Percentiles rank a stretch among this genome's conserved stretches.
phyloP scores from a whole-genome alignment of 2,113 vertebrate genomes.

The Cricetomys ansorgei region DNA sequence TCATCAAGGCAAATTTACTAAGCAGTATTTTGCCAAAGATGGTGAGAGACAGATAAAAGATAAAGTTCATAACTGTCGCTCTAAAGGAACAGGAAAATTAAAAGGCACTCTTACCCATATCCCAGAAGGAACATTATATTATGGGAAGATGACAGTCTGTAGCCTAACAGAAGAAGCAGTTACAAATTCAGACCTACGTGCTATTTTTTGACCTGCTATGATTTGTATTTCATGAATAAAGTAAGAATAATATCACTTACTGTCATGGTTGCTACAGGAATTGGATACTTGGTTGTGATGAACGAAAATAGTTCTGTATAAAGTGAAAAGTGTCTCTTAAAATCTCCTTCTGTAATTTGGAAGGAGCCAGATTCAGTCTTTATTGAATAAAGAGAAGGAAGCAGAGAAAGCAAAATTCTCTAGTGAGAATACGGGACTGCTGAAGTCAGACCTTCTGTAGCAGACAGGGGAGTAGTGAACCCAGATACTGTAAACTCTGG shows the following conservation, averaged over 20 bases:
- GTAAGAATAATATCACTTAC: not conserved
- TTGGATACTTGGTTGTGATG: not conserved
- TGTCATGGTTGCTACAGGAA: not conserved
- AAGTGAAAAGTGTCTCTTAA: constrained; percentile 28
- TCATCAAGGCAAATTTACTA: not conserved
- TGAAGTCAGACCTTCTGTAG: not conserved
- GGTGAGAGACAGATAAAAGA: not conserved
- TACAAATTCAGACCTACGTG: not conserved
- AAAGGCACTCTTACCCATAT: not conserved
- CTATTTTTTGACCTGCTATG: not conserved
- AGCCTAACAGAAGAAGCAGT: not conserved
- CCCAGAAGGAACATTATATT: not conserved
- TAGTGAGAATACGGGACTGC: not conserved
- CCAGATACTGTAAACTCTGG: not conserved
- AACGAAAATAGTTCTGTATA: not conserved
- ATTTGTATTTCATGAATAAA: not conserved
- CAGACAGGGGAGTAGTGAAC: accelerated
- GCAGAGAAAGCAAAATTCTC: not conserved
- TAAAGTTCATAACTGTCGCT: not conserved
- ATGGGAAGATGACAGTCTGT: not conserved
- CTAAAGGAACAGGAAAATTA: not conserved
- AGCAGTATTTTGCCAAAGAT: not conserved
- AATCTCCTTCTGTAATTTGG: not conserved
- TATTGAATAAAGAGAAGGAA: not conserved
- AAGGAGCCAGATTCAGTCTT: not conserved